These are phyloP conservation scores for Tringa solitaria DNA, from an alignment of 2,113 vertebrate genomes.

Conservation along the genomic window DNA sequence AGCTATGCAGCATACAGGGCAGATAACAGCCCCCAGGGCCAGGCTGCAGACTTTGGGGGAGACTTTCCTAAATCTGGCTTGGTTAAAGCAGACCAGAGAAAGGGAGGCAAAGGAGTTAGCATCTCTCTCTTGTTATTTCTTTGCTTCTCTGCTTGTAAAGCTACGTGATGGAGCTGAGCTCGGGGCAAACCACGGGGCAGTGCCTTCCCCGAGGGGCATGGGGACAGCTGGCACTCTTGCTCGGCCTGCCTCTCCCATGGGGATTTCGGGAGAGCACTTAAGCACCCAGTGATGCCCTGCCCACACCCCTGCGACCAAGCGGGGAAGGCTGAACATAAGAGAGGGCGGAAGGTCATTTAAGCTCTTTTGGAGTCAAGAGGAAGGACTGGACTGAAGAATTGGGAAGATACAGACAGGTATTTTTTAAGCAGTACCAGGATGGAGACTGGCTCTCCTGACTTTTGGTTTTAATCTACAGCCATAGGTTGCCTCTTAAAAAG, in stretches of 20 bases:
- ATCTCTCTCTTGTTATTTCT: not conserved
- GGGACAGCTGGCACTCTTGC: not conserved
- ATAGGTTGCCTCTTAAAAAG: not conserved
- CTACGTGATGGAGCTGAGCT: not conserved
- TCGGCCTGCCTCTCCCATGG: not conserved
- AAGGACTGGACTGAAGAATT: not conserved
- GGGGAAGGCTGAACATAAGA: not conserved
- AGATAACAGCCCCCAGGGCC: not conserved
- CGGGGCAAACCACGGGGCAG: not conserved
- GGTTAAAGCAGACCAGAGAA: not conserved
- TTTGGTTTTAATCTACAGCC: not conserved
- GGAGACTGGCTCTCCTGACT: not conserved
- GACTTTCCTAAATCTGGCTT: not conserved
- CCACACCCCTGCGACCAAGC: accelerated
- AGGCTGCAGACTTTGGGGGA: accelerated
- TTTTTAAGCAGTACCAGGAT: not conserved
- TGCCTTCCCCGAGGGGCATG: accelerated
- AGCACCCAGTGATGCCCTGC: not conserved
- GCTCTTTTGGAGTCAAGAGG: not conserved
- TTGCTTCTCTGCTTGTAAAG: not conserved
- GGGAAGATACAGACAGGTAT: not conserved
- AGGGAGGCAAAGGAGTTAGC: not conserved
- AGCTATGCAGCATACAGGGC: accelerated
- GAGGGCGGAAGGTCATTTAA: not conserved
- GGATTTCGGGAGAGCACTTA: not conserved